Evolutionary conservation across 1,140 invertebrate genomes (phyloP).

Genomic region (Melanaphis sacchari): DNA sequence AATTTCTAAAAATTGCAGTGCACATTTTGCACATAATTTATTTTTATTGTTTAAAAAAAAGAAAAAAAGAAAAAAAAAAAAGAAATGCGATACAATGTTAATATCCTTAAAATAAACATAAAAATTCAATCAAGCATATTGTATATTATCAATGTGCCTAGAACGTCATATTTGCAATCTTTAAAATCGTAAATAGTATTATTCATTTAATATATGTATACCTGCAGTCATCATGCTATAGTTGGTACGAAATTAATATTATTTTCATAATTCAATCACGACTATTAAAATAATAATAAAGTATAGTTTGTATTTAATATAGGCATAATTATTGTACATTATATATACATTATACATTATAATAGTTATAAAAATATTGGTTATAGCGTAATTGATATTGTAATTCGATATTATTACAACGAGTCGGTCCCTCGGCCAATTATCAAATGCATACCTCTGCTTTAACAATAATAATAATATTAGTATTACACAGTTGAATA

Average conservation of each 20-base stretch:
- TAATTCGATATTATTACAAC: background rate
- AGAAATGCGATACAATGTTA: background rate
- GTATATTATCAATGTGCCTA: background rate
- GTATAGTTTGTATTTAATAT: background rate
- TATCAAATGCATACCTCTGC: background rate
- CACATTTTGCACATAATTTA: background rate
- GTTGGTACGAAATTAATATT: background rate
- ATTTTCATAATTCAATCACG: background rate
- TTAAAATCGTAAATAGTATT: no score
- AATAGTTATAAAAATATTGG: background rate
- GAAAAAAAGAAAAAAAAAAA: no score
- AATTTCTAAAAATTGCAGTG: background rate
- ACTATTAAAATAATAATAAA: background rate
- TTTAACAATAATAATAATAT: background rate
- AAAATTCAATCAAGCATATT: background rate
- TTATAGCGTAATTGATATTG: background rate
- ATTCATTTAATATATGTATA: no score
- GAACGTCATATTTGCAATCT: background rate
- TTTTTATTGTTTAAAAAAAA: background rate
- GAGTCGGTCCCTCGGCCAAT: background rate
- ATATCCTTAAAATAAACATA: background rate
- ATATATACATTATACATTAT: no score
- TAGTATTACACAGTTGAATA: no score
- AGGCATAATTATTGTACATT: background rate
- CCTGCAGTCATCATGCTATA: no score